Evolutionary conservation across 2,113 vertebrate genomes (phyloP), one percentile per base, ranked within the genome.

Genomic region (Amazona vittata): DNA sequence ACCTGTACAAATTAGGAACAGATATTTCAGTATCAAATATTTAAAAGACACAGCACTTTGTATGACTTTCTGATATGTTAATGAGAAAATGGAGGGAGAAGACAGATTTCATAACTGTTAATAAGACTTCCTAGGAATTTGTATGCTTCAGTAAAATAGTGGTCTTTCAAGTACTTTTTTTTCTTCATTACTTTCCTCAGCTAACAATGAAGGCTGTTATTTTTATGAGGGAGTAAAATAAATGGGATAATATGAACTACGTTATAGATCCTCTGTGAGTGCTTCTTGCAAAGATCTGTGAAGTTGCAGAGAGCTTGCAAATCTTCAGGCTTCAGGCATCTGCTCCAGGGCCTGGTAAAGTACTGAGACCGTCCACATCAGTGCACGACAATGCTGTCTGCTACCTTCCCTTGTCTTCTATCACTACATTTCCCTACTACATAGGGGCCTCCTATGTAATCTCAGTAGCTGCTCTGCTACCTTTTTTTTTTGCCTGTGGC

Each of bases 381-480:
- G 33, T 55, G 70, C 39, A 7, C 0, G 5, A 33, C 0, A 2
- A 21, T 0, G 5, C 37, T 43, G 4, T 35, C 64, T 90, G 67
- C 75, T 84, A 22, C 43, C 20, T 46, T 29, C 33, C 46, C 49
- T 60, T 64, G 60, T 31, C 69, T 70, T 0, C 0, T n/a, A 3
- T 11, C 50, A 15, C 47, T 81, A 3, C 7, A n/a, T 35, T 59
- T 59, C 33, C 57, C 13, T 35, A 59, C 10, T 59, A 59, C 21
- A 35, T 59, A 59, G 12, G 18, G 35, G 18, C 29, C 59, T 83
- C 44, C 68, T 25, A 2, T 75, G 55, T 11, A 74, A 74, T 63
- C 64, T 68, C 80, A 35, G 15, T 31, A 60, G 69, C 24, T 91
- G 86, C 43, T 81, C 67, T 71, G 17, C 63, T 37, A 18, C 41